Evolutionary conservation across 2,888 invertebrate genomes (phyloP).

Genomic region (Matsumyia berberina): DNA sequence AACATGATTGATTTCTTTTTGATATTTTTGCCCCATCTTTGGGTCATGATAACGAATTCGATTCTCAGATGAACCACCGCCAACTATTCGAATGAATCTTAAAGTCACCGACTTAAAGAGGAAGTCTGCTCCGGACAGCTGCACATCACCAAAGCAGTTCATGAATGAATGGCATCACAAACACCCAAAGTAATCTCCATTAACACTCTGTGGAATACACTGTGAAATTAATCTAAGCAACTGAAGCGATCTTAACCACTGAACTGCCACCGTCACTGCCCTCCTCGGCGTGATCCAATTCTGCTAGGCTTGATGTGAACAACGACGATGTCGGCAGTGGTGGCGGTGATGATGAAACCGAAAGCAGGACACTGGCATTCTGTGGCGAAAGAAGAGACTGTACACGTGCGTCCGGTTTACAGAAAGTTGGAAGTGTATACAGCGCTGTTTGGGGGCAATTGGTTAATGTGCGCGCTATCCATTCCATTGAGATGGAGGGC

Average conservation of each 20-base stretch:
- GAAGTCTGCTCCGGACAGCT: conserved; percentile 12
- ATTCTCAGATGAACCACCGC: background rate
- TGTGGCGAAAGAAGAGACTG: conserved; percentile 61
- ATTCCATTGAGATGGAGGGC: conserved; percentile 21
- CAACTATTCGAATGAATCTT: background rate
- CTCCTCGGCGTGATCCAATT: conserved; percentile 42
- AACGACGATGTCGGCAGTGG: conserved; percentile 3
- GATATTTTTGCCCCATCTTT: too few relatives aligned
- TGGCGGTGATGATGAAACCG: conserved; percentile 45
- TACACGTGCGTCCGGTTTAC: conserved; percentile 77
- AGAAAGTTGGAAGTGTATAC: background rate
- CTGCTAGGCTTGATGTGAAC: conserved; percentile 32
- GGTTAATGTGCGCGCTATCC: conserved; percentile 26
- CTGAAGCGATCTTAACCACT: conserved; percentile 48
- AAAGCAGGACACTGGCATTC: conserved; percentile 58
- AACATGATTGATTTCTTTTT: too few relatives aligned
- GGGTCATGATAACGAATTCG: too few relatives aligned
- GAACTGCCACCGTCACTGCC: conserved; percentile 13
- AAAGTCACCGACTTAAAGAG: conserved; percentile 21
- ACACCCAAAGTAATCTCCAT: conserved; percentile 32
- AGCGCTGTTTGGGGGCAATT: conserved; percentile 22
- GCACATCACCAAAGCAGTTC: conserved; percentile 21
- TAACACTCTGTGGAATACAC: conserved; percentile 54
- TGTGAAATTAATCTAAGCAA: conserved; percentile 59
- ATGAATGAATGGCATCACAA: conserved; percentile 45